These are phyloP conservation scores for Steinernema carpocapsae DNA, from an alignment of 2,888 invertebrate genomes.

Conservation along the genomic window DNA sequence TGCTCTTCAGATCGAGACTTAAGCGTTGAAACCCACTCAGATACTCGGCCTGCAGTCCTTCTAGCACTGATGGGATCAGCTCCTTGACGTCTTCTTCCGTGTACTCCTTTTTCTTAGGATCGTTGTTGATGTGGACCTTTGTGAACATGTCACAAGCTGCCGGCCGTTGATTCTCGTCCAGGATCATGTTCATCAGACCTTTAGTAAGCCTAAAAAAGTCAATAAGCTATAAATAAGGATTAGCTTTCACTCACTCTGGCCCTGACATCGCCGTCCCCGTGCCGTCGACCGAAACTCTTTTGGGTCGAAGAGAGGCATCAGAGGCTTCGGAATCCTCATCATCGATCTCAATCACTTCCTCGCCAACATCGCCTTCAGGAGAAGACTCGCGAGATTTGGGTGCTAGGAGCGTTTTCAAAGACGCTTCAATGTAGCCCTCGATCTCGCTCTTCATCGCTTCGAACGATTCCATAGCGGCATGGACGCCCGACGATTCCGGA, in stretches of 20 bases:
- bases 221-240: neutral
- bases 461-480: constrained; percentile 24
- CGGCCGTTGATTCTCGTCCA: neutral
- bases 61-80: neutral
- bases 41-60: neutral
- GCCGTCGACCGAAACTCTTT: neutral
- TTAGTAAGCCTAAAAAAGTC: neutral
- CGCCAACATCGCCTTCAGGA: neutral
- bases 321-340: neutral
- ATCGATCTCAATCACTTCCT: neutral
- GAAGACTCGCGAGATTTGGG: neutral
- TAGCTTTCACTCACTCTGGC: neutral
- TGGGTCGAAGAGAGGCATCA: neutral
- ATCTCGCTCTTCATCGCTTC: constrained; percentile 25
- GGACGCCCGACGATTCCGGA: constrained; percentile 28
- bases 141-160: neutral
- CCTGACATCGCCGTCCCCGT: neutral
- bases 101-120: neutral
- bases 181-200: neutral
- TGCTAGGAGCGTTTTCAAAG: constrained; percentile 7
- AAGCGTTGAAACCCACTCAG: neutral
- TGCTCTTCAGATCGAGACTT: neutral
- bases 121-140: neutral
- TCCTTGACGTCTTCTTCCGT: neutral
- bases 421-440: constrained; percentile 3